Conservation (phyloP, 2,797 vertebrate species). For the Enteromius radiatus region DNA sequence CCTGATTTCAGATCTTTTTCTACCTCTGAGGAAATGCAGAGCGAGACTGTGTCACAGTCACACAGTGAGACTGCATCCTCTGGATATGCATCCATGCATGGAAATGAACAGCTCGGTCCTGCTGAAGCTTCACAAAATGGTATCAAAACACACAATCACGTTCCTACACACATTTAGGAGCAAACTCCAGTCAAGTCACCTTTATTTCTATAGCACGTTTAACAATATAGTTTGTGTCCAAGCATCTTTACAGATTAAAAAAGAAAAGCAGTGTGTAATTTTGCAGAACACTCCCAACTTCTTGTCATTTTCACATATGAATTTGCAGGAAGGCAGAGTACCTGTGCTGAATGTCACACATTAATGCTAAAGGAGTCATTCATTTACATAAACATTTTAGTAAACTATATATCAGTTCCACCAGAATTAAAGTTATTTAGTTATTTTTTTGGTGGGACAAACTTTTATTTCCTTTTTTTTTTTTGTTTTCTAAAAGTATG, state of each 20-base stretch:
- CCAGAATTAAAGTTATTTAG: too few relatives aligned
- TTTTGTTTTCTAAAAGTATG: not conserved
- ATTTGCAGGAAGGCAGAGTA: not conserved
- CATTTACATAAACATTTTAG: not conserved
- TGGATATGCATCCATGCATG: slow-evolving; percentile 83
- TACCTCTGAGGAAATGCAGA: slow-evolving; percentile 69
- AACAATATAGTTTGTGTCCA: too few relatives aligned
- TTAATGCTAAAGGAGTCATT: not conserved
- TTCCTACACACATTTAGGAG: not conserved
- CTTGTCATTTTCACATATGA: not conserved
- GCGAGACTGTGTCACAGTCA: slow-evolving; percentile 30
- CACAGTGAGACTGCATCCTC: slow-evolving; percentile 83
- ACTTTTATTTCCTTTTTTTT: too few relatives aligned
- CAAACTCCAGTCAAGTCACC: too few relatives aligned
- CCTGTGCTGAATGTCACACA: not conserved
- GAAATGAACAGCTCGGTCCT: slow-evolving; percentile 73
- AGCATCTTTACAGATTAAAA: too few relatives aligned
- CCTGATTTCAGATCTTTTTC: slow-evolving; percentile 56
- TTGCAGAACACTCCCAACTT: not conserved
- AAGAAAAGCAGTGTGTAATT: too few relatives aligned
- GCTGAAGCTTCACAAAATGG: slow-evolving; percentile 63
- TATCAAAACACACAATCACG: slow-evolving; percentile 62
- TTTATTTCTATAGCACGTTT: too few relatives aligned
- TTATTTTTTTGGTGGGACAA: too few relatives aligned
- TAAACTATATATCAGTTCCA: not conserved